phyloP scores from a whole-genome alignment of 2,888 invertebrate genomes.

The Synergus laeviventris region DNA sequence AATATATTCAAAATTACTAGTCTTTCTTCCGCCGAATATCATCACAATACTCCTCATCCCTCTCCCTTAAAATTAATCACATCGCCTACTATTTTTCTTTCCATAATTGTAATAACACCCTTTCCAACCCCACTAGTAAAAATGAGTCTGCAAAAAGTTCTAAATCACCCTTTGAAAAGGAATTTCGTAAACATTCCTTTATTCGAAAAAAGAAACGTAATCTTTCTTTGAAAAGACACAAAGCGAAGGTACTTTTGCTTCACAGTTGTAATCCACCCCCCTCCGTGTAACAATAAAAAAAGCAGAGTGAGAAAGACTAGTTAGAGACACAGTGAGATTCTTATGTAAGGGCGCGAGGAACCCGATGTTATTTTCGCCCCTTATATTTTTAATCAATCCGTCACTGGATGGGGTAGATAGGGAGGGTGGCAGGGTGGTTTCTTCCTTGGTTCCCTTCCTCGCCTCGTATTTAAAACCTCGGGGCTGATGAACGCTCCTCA shows the following conservation, averaged over 20 bases:
- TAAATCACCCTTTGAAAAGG: conserved; percentile 18
- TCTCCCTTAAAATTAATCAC: neutral
- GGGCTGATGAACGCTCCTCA: conserved; percentile 76
- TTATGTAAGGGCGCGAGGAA: conserved; percentile 54
- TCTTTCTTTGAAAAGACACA: conserved; percentile 38
- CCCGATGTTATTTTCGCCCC: conserved; percentile 71
- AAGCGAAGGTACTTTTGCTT: conserved; percentile 29
- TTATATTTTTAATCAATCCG: conserved; percentile 77
- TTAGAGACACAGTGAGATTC: conserved; percentile 39
- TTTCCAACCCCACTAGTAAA: conserved; percentile 2
- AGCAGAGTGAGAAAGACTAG: conserved; percentile 43
- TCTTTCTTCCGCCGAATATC: neutral
- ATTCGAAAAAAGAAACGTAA: conserved; percentile 35
- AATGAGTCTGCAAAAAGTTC: neutral
- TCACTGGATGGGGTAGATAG: conserved; percentile 68
- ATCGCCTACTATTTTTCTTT: neutral
- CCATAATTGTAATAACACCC: neutral
- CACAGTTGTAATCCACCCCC: conserved; percentile 39
- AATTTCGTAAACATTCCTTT: conserved; percentile 30
- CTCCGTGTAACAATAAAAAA: conserved; percentile 41
- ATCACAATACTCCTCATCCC: neutral
- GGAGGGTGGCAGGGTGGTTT: conserved; percentile 63
- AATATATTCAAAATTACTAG: neutral
- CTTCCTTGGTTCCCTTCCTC: conserved; percentile 74
- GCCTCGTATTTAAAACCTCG: conserved; percentile 76